Evolutionary conservation across 2,888 invertebrate genomes (phyloP).

Genomic region (Leptopterna dolabrata): DNA sequence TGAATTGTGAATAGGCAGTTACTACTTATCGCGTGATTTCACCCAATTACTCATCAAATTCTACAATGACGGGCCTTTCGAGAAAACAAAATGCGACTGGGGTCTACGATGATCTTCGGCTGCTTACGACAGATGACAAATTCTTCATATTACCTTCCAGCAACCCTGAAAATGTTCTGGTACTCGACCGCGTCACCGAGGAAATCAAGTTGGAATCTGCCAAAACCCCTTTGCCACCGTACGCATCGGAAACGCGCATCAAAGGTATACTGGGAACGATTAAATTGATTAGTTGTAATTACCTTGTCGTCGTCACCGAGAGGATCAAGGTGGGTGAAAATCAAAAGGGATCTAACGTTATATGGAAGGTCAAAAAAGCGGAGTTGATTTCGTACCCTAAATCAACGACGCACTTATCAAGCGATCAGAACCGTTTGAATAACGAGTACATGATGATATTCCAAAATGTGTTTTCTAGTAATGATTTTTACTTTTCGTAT

Average conservation of each 20-base stretch:
- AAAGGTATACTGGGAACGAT: slow-evolving; percentile 92
- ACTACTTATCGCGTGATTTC: background rate
- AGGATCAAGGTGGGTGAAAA: slow-evolving; percentile 81
- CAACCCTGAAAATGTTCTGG: slow-evolving; percentile 72
- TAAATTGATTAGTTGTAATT: slow-evolving; percentile 84
- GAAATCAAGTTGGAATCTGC: slow-evolving; percentile 79
- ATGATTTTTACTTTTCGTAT: slow-evolving; percentile 93
- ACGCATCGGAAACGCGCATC: slow-evolving; percentile 68
- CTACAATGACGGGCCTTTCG: background rate
- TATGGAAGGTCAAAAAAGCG: slow-evolving; percentile 83
- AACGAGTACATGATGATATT: slow-evolving; percentile 87
- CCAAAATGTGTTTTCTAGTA: slow-evolving; percentile 82
- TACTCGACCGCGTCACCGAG: slow-evolving; percentile 85
- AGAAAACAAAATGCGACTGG: background rate
- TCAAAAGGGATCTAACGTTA: slow-evolving; percentile 77
- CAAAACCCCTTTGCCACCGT: slow-evolving; percentile 67
- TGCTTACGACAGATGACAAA: slow-evolving; percentile 37
- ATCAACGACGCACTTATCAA: slow-evolving; percentile 86
- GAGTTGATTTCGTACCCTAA: slow-evolving; percentile 88
- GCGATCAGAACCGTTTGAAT: slow-evolving; percentile 81
- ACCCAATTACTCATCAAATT: background rate
- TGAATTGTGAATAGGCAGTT: background rate
- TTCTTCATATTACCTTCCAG: slow-evolving; percentile 2
- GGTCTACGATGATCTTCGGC: slow-evolving; percentile 32
- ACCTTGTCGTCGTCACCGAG: slow-evolving; percentile 89